A percentile compares a stretch with the other conserved stretches of the same genome.
phyloP scores from a whole-genome alignment of 2,113 vertebrate genomes.

The Zapornia atra region DNA sequence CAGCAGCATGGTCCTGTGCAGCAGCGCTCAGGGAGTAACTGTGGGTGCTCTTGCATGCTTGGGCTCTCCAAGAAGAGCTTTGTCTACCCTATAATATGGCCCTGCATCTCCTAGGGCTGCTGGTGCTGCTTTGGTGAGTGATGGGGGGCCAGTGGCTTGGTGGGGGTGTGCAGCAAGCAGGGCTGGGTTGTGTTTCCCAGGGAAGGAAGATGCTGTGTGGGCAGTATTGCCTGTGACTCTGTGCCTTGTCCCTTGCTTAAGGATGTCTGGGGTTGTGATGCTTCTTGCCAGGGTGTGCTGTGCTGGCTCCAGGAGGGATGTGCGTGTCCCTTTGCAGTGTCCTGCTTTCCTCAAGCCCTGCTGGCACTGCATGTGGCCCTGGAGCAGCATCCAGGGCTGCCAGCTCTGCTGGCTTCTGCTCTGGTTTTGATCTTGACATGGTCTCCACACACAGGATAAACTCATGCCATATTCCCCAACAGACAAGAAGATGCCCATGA shows the following conservation, averaged over 20 bases:
- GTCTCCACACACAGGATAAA: background rate
- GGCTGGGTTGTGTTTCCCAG: rapidly evolving
- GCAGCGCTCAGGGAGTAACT: rapidly evolving
- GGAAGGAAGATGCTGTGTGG: rapidly evolving
- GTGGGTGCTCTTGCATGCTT: background rate
- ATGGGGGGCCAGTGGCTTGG: rapidly evolving
- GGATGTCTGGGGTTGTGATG: rapidly evolving
- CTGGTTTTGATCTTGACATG: background rate
- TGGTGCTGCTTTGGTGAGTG: rapidly evolving
- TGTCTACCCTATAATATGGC: rapidly evolving
- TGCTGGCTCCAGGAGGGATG: background rate
- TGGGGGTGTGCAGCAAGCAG: background rate
- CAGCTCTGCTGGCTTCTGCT: background rate
- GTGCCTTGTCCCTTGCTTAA: rapidly evolving
- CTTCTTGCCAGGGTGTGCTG: rapidly evolving
- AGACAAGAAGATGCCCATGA: background rate
- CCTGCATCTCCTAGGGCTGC: background rate
- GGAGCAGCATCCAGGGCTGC: background rate
- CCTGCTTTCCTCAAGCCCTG: background rate
- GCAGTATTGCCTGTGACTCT: no score
- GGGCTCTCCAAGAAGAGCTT: background rate
- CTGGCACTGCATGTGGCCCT: rapidly evolving
- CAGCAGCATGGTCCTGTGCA: rapidly evolving
- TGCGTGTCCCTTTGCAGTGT: rapidly evolving
- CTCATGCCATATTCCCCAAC: background rate